Evolutionary conservation across 2,113 vertebrate genomes (phyloP).

Genomic region (Peromyscus leucopus): DNA sequence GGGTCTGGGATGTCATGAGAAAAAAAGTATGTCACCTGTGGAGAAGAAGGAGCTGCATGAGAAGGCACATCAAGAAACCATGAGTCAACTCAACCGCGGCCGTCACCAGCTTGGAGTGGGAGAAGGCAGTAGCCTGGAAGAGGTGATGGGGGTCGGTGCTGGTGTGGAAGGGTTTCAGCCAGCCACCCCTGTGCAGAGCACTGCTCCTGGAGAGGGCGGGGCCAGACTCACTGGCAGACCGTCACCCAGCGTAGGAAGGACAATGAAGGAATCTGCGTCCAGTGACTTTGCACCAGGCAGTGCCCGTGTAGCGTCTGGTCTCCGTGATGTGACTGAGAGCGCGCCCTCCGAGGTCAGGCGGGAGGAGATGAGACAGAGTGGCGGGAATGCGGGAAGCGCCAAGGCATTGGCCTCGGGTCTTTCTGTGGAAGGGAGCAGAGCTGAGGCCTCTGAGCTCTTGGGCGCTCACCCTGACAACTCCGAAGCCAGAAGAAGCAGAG

Average conservation of each 20-base stretch:
- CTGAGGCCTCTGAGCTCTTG: conserved; percentile 41
- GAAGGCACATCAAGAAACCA: conserved; percentile 61
- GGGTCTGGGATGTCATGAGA: conserved; percentile 66
- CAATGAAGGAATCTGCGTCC: neutral
- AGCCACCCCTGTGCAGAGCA: neutral
- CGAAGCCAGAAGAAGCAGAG: conserved; percentile 57
- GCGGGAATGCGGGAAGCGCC: conserved; percentile 16
- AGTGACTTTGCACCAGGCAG: neutral
- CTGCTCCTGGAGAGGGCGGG: neutral
- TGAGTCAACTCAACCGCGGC: neutral
- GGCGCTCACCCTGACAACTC: conserved; percentile 3
- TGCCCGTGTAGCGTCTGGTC: conserved; percentile 13
- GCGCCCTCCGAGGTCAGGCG: conserved; percentile 56
- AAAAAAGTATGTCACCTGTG: neutral
- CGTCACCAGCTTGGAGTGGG: fast-evolving
- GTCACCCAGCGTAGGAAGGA: conserved; percentile 46
- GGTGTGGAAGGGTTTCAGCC: conserved; percentile 28
- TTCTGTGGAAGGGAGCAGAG: conserved; percentile 51
- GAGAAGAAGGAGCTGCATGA: conserved; percentile 66
- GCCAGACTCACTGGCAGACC: conserved; percentile 52
- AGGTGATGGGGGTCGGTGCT: neutral
- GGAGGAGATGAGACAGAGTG: conserved; percentile 53
- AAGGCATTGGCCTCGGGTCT: neutral
- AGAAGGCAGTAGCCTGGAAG: conserved; percentile 48
- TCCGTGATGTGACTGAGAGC: conserved; percentile 22